Conservation (phyloP, 2,113 vertebrate genomes). For the Phodopus roborovskii region DNA sequence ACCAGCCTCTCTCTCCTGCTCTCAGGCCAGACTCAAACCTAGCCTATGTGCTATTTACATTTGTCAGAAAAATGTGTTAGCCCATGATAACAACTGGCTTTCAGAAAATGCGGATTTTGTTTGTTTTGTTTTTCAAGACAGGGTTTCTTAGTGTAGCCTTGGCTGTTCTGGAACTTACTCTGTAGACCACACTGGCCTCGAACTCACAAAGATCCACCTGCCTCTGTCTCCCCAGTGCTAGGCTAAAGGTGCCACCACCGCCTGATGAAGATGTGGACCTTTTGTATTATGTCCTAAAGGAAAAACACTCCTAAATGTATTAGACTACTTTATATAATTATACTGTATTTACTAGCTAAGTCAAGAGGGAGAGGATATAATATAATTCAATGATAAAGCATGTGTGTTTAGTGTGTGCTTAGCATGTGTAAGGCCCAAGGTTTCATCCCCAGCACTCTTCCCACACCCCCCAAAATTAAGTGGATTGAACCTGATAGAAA, state of each 20-base stretch:
- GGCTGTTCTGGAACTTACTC: no score
- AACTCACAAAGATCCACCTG: no score
- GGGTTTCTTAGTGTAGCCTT: no score
- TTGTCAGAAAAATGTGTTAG: neutral
- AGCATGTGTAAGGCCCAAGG: neutral
- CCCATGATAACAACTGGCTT: neutral
- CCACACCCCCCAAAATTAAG: neutral
- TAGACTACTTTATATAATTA: slow-evolving; percentile 13
- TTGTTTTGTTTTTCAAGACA: no score
- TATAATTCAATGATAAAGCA: neutral
- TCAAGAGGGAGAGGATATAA: neutral
- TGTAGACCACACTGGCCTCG: no score
- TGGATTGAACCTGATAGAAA: neutral
- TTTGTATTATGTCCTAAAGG: neutral
- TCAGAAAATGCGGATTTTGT: neutral
- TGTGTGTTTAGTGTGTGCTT: neutral
- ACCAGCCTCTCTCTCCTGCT: neutral
- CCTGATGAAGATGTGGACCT: neutral
- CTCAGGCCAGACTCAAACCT: neutral
- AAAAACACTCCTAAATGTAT: neutral
- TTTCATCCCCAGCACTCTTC: neutral
- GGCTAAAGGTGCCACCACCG: no score
- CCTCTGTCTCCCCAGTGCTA: no score
- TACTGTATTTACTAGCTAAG: neutral
- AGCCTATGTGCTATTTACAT: neutral